Evolutionary conservation across 1,140 invertebrate species (phyloP).

Genomic region (Drosophila teissieri): DNA sequence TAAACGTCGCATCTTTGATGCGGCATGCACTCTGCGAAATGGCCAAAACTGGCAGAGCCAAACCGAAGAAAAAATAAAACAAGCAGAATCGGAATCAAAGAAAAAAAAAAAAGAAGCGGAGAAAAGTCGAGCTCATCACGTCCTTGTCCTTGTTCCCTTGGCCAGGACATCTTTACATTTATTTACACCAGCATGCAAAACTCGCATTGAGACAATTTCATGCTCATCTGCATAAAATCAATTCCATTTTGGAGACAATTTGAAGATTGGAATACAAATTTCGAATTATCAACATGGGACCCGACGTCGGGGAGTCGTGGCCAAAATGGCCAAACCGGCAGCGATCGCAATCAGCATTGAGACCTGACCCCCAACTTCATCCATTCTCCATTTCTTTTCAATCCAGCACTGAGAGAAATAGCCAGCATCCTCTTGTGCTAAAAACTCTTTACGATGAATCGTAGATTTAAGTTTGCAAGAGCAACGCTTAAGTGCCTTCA

Average conservation of each 20-base stretch:
- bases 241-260: conserved; percentile 85
- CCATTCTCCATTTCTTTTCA: conserved; percentile 12
- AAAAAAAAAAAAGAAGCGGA: conserved; percentile 4
- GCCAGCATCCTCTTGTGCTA: no score
- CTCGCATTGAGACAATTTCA: conserved; percentile 84
- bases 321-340: conserved; percentile 62
- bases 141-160: conserved; percentile 32
- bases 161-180: conserved; percentile 62
- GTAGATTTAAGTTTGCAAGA: no score
- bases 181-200: conserved; percentile 78
- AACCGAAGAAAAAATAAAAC: conserved; percentile 6
- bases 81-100: background rate
- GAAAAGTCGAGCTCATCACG: conserved; percentile 51
- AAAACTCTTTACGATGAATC: no score
- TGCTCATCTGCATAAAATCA: conserved; percentile 85
- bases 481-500: no score
- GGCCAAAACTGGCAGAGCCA: conserved; percentile 13
- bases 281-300: conserved; percentile 82
- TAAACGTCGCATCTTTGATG: conserved; percentile 54
- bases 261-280: conserved; percentile 85
- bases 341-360: conserved; percentile 80
- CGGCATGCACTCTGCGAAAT: conserved; percentile 45
- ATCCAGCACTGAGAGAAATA: conserved; percentile 25
- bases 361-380: conserved; percentile 36
- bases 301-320: conserved; percentile 32